Evolutionary conservation across 37 sponge, comb jelly and placozoan species (phyloP), one percentile per base, ranked within the genome.

Genomic region (Haliclona indistincta): DNA sequence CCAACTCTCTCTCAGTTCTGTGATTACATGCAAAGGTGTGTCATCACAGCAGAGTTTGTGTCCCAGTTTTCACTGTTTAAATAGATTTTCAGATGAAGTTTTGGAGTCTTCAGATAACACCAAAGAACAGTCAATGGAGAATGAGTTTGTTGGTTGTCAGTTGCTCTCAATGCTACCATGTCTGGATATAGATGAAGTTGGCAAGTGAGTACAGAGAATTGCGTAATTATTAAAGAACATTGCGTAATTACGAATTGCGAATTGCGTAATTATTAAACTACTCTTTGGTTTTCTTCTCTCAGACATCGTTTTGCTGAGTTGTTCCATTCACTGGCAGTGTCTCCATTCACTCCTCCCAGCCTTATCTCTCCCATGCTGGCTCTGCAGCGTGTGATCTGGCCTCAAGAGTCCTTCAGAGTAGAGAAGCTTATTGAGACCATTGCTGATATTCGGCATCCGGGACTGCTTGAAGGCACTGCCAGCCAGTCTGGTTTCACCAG

Each of bases 101-200:
- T 38, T 43, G 25, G 29, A 26, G 19, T 30, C 44, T 32, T 28
- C 49, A n/a, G 8, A 2, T 20, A 17, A 8, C 35, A 33, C 38
- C 38, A 0, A 62, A 25, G 81, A 63, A 54, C 10, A 20, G 4
- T 36, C n/a, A 40, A 20, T 84, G 28, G 70, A 83, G 70, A 38
- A 52, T 20, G 76, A 70, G 47, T 92, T 87, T 74, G 79, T 87
- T 38, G 56, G 60, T 33, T 54, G 73, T 30, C 89, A 92, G 84
- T 84, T 92, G 37, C 70, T 68, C 44, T 63, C 52, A 36, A 71
- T 83, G 26, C 34, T 78, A 4, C 28, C 60, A 22, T 73, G 73
- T 1, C 37, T 87, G 70, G 93, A 92, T 66, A 64, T 63, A 33
- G 93, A 92, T 75, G 93, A 92, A 68, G 80, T 87, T 45, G 93